phyloP scores from a whole-genome alignment of 2,888 invertebrate genomes.

The Cheiracanthium punctorium region DNA sequence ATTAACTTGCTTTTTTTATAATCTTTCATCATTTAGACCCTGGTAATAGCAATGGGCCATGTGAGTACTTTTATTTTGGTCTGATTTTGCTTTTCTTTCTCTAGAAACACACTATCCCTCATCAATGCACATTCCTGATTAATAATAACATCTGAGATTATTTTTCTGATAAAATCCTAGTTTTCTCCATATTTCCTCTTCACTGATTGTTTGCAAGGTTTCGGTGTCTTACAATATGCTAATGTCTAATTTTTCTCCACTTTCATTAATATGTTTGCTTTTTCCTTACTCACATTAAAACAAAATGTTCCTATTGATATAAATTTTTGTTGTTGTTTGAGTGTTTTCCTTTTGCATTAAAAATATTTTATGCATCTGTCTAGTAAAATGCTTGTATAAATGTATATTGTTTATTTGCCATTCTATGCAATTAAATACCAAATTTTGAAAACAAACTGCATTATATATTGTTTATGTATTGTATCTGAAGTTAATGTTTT shows the following conservation, averaged over 20 bases:
- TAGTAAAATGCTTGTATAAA: background rate
- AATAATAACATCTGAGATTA: slow-evolving; percentile 27
- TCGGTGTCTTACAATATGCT: background rate
- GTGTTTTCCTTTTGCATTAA: background rate
- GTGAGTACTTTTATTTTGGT: slow-evolving; percentile 82
- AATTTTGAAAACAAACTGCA: no score
- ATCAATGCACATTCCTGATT: slow-evolving; percentile 54
- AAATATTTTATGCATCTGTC: background rate
- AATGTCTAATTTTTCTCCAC: background rate
- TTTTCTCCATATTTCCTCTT: slow-evolving; percentile 11
- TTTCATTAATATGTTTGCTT: background rate
- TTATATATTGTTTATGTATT: no score
- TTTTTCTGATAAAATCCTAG: background rate
- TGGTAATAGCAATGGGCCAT: slow-evolving; percentile 90
- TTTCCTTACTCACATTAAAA: background rate
- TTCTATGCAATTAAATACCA: no score
- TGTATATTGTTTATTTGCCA: no score
- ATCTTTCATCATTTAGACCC: slow-evolving; percentile 80
- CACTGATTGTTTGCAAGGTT: slow-evolving; percentile 21
- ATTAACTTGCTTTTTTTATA: slow-evolving; percentile 68
- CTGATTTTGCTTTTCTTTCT: slow-evolving; percentile 40
- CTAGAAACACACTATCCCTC: slow-evolving; percentile 33
- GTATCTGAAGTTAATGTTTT: no score
- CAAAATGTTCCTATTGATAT: background rate
- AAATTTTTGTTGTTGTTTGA: background rate